These are phyloP conservation scores for Protonibea diacanthus DNA, from an alignment of 2,797 vertebrate genomes.

Conservation along the genomic window DNA sequence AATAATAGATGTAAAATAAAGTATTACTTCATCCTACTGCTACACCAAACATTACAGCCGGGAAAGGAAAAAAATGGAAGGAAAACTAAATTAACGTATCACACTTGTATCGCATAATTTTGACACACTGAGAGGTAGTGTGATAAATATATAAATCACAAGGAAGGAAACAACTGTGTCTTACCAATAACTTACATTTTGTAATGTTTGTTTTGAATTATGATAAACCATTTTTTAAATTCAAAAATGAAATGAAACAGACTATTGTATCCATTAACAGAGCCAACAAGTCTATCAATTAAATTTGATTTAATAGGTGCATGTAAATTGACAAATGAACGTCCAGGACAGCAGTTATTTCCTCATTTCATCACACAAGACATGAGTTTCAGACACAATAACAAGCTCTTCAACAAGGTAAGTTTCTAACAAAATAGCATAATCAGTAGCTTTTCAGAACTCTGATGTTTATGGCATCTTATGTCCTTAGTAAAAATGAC, in stretches of 20 bases:
- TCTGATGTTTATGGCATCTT: constrained; percentile 16
- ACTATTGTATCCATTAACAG: background rate
- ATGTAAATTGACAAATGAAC: background rate
- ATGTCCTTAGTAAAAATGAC: background rate
- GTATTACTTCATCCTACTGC: too few species aligned
- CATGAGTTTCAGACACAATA: constrained; percentile 13
- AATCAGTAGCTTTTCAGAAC: constrained; percentile 41
- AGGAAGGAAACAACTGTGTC: too few species aligned
- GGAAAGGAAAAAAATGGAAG: too few species aligned
- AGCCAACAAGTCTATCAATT: background rate
- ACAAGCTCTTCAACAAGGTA: background rate
- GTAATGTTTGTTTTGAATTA: too few species aligned
- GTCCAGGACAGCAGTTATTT: constrained; percentile 43
- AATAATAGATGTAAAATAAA: too few species aligned
- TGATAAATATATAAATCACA: too few species aligned
- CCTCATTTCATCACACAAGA: constrained; percentile 23
- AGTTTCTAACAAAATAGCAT: constrained; percentile 20
- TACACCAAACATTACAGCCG: too few species aligned
- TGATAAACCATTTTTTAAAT: background rate
- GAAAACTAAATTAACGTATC: too few species aligned
- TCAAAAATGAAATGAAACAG: background rate
- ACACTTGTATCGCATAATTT: too few species aligned
- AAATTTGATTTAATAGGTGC: background rate
- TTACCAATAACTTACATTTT: too few species aligned
- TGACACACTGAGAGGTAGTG: too few species aligned